Percentiles rank a stretch among this genome's conserved stretches.
Conservation (phyloP, 2,888 invertebrate genomes). For the Stenurella melanura region DNA sequence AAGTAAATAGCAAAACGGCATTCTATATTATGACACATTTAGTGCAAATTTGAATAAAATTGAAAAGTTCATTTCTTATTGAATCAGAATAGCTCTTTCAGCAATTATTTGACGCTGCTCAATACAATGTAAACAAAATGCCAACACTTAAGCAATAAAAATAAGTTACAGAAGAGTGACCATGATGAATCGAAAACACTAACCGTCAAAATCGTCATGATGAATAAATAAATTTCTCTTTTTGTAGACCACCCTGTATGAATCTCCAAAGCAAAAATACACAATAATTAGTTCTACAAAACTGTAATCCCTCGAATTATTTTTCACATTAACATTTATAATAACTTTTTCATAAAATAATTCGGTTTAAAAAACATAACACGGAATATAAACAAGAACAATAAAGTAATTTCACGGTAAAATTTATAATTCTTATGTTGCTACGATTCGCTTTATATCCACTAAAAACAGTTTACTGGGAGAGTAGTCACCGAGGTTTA, state of each 20-base stretch:
- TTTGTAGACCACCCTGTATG: slow-evolving; percentile 27
- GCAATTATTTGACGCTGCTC: too few relatives aligned
- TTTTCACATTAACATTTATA: slow-evolving; percentile 39
- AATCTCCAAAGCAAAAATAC: slow-evolving; percentile 20
- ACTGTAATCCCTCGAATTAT: slow-evolving; percentile 19
- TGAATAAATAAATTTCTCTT: slow-evolving; percentile 14
- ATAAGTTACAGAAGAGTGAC: not conserved
- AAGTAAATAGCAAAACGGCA: too few relatives aligned
- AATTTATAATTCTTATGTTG: slow-evolving; percentile 51
- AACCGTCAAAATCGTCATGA: not conserved
- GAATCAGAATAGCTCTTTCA: too few relatives aligned
- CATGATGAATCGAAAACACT: slow-evolving; percentile 1
- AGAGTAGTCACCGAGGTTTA: slow-evolving; percentile 27
- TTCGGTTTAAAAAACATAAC: slow-evolving; percentile 44
- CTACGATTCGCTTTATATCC: slow-evolving; percentile 13
- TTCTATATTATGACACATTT: too few relatives aligned
- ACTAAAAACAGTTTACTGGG: slow-evolving; percentile 27
- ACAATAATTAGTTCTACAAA: slow-evolving; percentile 31
- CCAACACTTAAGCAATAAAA: not conserved
- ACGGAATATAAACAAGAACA: slow-evolving; percentile 57
- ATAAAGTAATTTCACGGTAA: slow-evolving; percentile 58
- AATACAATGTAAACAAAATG: not conserved
- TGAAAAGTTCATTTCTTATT: too few relatives aligned
- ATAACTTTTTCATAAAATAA: slow-evolving; percentile 34
- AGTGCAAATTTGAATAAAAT: too few relatives aligned